Conservation (phyloP, 1,140 invertebrate genomes). For the Aphelenchoides fujianensis region DNA sequence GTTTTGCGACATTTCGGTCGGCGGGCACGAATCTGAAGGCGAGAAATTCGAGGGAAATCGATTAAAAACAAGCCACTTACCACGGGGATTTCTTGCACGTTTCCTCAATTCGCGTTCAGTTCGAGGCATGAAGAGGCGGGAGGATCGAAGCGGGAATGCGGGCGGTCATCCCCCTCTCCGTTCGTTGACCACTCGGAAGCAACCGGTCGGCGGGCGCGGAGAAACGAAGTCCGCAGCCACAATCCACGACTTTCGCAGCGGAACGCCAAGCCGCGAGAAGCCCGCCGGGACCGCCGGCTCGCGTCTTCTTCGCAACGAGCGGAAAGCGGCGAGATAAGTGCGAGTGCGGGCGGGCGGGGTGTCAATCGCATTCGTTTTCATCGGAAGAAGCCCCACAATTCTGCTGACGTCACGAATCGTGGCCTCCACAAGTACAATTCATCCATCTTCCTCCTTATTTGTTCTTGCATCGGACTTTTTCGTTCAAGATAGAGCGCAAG, state of each 20-base stretch:
- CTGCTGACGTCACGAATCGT: too few species aligned
- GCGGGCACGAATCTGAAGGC: neutral
- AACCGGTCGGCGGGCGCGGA: neutral
- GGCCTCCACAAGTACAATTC: too few species aligned
- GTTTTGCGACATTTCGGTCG: neutral
- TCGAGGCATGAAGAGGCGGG: neutral
- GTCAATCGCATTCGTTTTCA: too few species aligned
- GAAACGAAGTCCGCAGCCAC: neutral
- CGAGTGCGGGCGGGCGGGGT: too few species aligned
- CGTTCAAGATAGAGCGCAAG: too few species aligned
- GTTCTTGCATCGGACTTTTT: too few species aligned
- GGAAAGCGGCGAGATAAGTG: too few species aligned
- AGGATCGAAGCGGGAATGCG: neutral
- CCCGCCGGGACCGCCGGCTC: neutral
- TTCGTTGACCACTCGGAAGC: neutral
- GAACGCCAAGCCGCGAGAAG: neutral
- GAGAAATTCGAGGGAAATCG: neutral
- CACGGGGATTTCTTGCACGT: neutral
- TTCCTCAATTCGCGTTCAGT: neutral
- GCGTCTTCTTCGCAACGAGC: too few species aligned
- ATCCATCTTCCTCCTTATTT: too few species aligned
- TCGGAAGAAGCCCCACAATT: too few species aligned
- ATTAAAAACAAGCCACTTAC: conserved; percentile 14
- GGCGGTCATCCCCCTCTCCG: neutral
- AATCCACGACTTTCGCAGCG: neutral